Evolutionary conservation across 2,797 vertebrate genomes (phyloP), one percentile per base, ranked within the genome.

Genomic region (Luscinia megarhynchos): DNA sequence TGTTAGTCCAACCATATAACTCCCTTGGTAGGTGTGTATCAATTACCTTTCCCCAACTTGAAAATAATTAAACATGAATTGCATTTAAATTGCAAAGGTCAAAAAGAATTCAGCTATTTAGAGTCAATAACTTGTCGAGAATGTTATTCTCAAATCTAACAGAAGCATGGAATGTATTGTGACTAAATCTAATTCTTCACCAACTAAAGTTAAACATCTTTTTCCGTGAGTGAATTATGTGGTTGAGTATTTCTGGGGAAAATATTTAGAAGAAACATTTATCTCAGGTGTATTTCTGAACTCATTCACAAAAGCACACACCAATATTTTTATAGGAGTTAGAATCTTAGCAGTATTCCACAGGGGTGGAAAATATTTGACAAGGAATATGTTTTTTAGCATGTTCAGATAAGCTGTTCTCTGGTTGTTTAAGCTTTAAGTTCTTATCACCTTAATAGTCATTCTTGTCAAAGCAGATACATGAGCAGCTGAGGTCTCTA

Each of bases 401-500:
- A 2, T 72, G 85, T 89, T 95, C 95, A 89, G 94, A 92, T 78
- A 94, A 96, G 77, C 81, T 91, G 29, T 74, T 75, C 77, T 74
- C 67, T 70, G 29, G 87, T 74, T 94, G 75, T 84, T 93, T 81
- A 74, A 83, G 81, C 66, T 78, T 76, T 74, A 81, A 96, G 82
- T 93, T 96, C 61, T 81, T 96, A 93, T 93, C 85, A 19, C 48
- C 53, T 86, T 82, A 89, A 89, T 84, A 80, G 94, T 90, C 68
- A 68, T 62, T 72, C 83, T 93, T 63, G 73, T 53, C 27, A 79
- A 88, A 78, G 66, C 69, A 94, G 93, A 84, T 34, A 59, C 18
- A 38, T 26, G 29, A 57, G n/a, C 34, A 48, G 36, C 11, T 32
- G 34, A 53, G 69, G 63, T 94, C 48, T 58, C 11, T 51, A 43